Conservation (phyloP, 2,888 invertebrate species). For the Trypoxylon attenuatum region DNA sequence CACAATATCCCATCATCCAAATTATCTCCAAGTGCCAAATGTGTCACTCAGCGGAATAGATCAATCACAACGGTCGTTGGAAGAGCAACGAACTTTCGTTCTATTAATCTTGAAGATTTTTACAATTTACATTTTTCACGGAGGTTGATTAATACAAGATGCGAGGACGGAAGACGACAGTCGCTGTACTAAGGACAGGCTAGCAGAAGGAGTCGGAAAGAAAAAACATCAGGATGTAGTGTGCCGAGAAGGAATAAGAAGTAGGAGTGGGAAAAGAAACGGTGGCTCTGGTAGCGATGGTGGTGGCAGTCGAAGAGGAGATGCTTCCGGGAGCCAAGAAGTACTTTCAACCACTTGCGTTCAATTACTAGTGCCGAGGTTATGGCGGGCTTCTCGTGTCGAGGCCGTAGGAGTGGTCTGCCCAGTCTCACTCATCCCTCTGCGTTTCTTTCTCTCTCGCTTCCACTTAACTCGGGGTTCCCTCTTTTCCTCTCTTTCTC, state of each 20-base stretch:
- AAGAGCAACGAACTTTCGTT: neutral
- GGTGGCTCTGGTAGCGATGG: neutral
- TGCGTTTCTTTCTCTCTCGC: conserved; percentile 7
- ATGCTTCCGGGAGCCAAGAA: conserved; percentile 60
- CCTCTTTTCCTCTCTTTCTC: conserved; percentile 11
- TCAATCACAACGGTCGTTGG: neutral
- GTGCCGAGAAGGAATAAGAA: conserved; percentile 6
- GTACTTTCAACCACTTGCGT: conserved; percentile 70
- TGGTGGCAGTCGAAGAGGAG: conserved; percentile 36
- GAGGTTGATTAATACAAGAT: too few relatives aligned
- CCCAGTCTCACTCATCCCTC: conserved; percentile 36
- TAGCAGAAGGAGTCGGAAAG: conserved; percentile 19
- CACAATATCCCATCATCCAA: too few relatives aligned
- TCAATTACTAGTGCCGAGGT: conserved; percentile 68
- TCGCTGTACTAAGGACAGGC: conserved; percentile 12
- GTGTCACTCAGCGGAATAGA: too few relatives aligned
- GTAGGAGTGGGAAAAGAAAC: conserved; percentile 9
- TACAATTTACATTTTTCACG: too few relatives aligned
- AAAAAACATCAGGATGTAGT: conserved; percentile 11
- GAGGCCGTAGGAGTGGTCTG: conserved; percentile 63
- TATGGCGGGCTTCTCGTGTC: conserved; percentile 63
- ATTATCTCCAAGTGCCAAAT: too few relatives aligned
- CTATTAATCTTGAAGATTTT: neutral
- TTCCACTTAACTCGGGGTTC: conserved; percentile 20
- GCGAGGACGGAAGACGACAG: conserved; percentile 2